Evolutionary conservation across 2,113 vertebrate species (phyloP), one percentile per base, ranked within the genome.

Genomic region (Cynoglossus semilaevis): DNA sequence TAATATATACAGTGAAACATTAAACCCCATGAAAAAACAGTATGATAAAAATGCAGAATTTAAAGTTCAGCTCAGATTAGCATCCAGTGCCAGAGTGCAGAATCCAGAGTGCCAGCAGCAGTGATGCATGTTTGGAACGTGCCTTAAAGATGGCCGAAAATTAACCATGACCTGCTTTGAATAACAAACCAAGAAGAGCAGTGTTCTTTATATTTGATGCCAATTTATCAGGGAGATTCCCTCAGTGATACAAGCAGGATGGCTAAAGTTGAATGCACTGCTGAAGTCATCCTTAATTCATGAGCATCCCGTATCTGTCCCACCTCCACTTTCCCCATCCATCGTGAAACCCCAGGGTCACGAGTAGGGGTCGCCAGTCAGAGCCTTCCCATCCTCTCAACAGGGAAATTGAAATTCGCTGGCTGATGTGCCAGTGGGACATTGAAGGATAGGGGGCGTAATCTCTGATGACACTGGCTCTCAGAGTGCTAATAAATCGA

Each of bases 371-470:
- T 83, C 74, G 61, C 56, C 67, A 81, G 77, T 56, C 72, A 71
- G 72, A 79, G 82, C 79, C 73, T 77, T 71, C 72, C 82, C 62
- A 35, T 82, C 68, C 82, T 78, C 59, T 79, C 69, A 51, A 35
- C 12, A 22, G 77, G 80, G 80, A 87, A 86, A 89, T 90, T 87
- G 83, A 89, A 89, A 90, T 84, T 82, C 53, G 76, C 38, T 11
- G 69, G 66, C 52, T 76, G 81, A 76, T 49, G 55, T 79, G 71
- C 56, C 29, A 9, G 46, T 41, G 82, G 52, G 54, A 19, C 76
- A 53, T 76, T 90, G 88, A 90, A 79, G 76, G 87, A 89, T 85
- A 70, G 86, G 88, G 87, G 87, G 70, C 79, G 58, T 83, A 90
- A 91, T 91, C 65, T 90, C 69, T 45, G 82, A 86, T 83, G 88